Base-by-base conservation (phyloP, 2,797 vertebrate genomes). In the Huso huso region DNA sequence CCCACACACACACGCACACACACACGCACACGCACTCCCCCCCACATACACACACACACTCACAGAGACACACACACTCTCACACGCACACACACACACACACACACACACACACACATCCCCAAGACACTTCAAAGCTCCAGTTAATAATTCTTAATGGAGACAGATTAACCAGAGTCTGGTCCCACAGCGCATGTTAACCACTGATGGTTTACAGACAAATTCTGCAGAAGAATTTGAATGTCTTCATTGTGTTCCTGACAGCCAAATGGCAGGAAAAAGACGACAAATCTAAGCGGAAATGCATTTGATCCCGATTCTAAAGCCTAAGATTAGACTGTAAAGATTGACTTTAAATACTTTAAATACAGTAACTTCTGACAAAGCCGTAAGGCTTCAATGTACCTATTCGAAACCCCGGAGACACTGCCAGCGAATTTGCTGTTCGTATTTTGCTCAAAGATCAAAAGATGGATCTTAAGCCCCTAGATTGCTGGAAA, bases 301-400 rank as follows among this genome's bases (percentile, higher is more conserved):
- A 4, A 53, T 55, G 6, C 15, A 65, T 55, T 11, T 58, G 55
- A 58, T 58, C 55, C 6, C 55, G 6, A 3, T 6, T 11, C 11
- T n/a, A n/a, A 58, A 58, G 9, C 55, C 55, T 6, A n/a, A 11
- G 55, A 58, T 58, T n/a, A 58, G 55, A 58, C 55, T 7, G 13
- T n/a, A 58, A 58, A 12, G 12, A 58, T n/a, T 58, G 12, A 7
- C 8, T 58, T 58, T 58, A 6, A 58, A 58, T 79, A 75, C 80
- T 83, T 85, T 76, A 82, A 78, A 74, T 78, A 72, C 62, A 72
- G 86, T 85, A 83, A 86, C 78, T 87, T 37, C 23, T 37, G 23
- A 37, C 23, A 37, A 37, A 37, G 23, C 23, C 2, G 23, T 37
- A 37, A 37, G 23, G 23, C 23, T 37, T 37, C 23, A 37, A 37